Percentiles rank a stretch among this genome's conserved stretches.
phyloP scores from a whole-genome alignment of 2,797 vertebrate genomes.

The Rhabdomys pumilio region DNA sequence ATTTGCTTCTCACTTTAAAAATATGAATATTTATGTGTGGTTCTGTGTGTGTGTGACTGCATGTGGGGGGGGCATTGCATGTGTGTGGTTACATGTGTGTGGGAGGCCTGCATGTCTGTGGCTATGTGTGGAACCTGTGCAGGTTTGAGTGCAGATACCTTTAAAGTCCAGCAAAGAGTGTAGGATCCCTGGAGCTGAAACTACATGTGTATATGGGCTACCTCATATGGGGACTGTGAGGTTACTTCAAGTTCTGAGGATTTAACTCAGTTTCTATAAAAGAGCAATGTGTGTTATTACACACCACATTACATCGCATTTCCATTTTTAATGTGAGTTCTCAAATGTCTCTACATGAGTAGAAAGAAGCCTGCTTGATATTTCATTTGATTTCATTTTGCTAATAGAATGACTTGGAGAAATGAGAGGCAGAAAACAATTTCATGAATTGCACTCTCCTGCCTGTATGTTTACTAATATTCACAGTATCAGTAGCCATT shows the following conservation, averaged over 20 bases:
- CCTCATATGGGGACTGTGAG: background rate
- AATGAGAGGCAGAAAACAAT: slow-evolving; percentile 45
- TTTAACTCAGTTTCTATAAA: background rate
- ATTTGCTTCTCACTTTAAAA: slow-evolving; percentile 21
- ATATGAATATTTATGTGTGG: background rate
- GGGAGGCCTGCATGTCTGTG: background rate
- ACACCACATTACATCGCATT: background rate
- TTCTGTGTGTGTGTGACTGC: background rate
- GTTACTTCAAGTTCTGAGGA: too few species aligned
- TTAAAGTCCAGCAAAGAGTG: background rate
- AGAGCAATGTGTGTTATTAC: background rate
- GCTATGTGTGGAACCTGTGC: background rate
- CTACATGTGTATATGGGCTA: background rate
- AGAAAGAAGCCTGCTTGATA: background rate
- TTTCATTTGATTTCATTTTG: slow-evolving; percentile 51
- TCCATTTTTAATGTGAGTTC: background rate
- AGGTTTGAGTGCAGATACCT: background rate
- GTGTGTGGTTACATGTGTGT: background rate
- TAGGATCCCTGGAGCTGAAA: background rate
- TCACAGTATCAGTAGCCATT: background rate
- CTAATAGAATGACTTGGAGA: slow-evolving; percentile 35
- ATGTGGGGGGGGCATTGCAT: background rate
- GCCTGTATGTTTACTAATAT: slow-evolving; percentile 26
- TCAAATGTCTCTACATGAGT: slow-evolving; percentile 11
- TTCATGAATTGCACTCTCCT: slow-evolving; percentile 19